phyloP scores from a whole-genome alignment of 1,140 invertebrate species.

The Galendromus occidentalis region DNA sequence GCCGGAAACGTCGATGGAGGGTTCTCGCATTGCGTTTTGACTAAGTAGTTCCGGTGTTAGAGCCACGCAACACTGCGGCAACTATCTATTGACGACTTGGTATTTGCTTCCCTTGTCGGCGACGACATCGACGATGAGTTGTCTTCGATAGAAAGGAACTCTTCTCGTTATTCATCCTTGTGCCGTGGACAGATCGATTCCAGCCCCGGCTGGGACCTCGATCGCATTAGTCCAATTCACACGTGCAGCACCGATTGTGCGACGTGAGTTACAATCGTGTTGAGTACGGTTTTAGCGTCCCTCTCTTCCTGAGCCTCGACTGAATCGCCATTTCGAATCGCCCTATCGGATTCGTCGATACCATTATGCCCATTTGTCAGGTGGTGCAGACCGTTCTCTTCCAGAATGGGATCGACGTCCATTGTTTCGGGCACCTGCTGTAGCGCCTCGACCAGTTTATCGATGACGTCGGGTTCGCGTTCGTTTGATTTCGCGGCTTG shows the following conservation, averaged over 20 bases:
- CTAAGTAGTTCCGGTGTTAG: not conserved
- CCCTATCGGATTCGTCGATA: not conserved
- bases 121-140: no score
- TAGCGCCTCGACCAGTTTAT: no score
- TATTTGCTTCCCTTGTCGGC: no score
- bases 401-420: not conserved
- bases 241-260: conserved; percentile 11
- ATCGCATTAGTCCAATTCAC: not conserved
- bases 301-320: conserved; percentile 3
- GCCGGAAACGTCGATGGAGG: not conserved
- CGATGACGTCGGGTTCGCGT: no score
- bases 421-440: no score
- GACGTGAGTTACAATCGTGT: conserved; percentile 9
- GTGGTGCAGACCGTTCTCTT: not conserved
- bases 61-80: not conserved
- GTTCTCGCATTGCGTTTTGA: not conserved
- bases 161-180: not conserved
- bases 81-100: no score
- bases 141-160: no score
- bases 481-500: no score
- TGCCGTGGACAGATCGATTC: not conserved
- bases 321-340: not conserved
- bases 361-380: not conserved
- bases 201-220: not conserved
- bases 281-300: not conserved